A percentile compares a stretch with the other conserved stretches of the same genome.
Evolutionary conservation across 2,113 vertebrate species (phyloP).

Genomic region (Jacana jacana): DNA sequence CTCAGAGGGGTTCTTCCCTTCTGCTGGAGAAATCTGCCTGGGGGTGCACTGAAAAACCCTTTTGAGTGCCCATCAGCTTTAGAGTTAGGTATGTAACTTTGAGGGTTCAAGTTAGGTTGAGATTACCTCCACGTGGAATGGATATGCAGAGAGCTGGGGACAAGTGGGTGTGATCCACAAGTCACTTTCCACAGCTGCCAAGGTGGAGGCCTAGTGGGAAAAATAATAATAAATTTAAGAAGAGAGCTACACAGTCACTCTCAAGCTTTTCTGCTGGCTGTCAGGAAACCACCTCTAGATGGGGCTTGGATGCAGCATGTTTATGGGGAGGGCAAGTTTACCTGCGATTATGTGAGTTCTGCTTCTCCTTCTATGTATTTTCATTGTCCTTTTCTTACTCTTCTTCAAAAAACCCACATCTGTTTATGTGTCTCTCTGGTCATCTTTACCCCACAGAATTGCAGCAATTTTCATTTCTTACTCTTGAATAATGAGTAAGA

Average conservation of each 20-base stretch:
- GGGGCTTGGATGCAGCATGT: not conserved
- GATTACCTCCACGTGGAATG: not conserved
- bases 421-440: slow-evolving; percentile 2
- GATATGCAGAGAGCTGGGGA: not conserved
- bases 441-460: slow-evolving; percentile 20
- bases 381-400: not conserved
- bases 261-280: not conserved
- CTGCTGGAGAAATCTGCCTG: not conserved
- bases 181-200: not conserved
- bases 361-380: not conserved
- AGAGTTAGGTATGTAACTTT: not conserved
- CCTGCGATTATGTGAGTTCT: not conserved
- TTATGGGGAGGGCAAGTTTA: not conserved
- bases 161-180: not conserved
- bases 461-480: slow-evolving; percentile 43
- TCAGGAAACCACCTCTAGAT: not conserved
- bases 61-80: not conserved
- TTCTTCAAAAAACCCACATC: not conserved
- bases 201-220: not conserved
- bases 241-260: not conserved
- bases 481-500: slow-evolving; percentile 52
- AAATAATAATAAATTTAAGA: not conserved
- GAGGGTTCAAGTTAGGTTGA: not conserved
- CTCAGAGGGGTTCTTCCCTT: not conserved
- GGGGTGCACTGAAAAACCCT: not conserved